Conservation (phyloP, 2,888 invertebrate species). For the Drepanosiphum platanoidis region DNA sequence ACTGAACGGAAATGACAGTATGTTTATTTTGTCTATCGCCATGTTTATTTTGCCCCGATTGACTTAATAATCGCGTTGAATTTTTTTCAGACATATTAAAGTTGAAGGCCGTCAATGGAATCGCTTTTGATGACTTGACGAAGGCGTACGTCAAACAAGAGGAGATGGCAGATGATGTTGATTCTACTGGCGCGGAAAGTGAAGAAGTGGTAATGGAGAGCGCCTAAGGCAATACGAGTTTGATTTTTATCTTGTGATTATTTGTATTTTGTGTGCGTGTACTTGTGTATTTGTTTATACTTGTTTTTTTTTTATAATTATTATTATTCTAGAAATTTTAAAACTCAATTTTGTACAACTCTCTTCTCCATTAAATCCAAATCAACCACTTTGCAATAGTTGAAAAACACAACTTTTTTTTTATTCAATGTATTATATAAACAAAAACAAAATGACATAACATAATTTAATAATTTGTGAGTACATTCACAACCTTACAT, state of each 20-base stretch:
- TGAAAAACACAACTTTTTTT: constrained; percentile 32
- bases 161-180: constrained; percentile 76
- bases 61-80: too few relatives aligned
- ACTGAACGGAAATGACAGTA: constrained; percentile 73
- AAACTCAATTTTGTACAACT: background rate
- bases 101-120: constrained; percentile 75
- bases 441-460: constrained; percentile 22
- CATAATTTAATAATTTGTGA: constrained; percentile 24
- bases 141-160: constrained; percentile 87
- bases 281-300: background rate
- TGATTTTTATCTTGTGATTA: background rate
- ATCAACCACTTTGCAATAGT: background rate
- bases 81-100: constrained; percentile 68
- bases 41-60: background rate
- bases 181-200: constrained; percentile 71
- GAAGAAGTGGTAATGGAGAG: constrained; percentile 67
- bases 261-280: background rate
- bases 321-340: too few relatives aligned
- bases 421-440: constrained; percentile 47
- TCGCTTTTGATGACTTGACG: constrained; percentile 94
- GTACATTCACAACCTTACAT: constrained; percentile 25
- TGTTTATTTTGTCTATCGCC: too few relatives aligned
- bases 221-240: background rate
- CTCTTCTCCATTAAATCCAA: constrained; percentile 1
- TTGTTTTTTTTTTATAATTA: background rate